Conservation (phyloP, 2,113 vertebrate genomes). For the Gymnocephalus cernua region DNA sequence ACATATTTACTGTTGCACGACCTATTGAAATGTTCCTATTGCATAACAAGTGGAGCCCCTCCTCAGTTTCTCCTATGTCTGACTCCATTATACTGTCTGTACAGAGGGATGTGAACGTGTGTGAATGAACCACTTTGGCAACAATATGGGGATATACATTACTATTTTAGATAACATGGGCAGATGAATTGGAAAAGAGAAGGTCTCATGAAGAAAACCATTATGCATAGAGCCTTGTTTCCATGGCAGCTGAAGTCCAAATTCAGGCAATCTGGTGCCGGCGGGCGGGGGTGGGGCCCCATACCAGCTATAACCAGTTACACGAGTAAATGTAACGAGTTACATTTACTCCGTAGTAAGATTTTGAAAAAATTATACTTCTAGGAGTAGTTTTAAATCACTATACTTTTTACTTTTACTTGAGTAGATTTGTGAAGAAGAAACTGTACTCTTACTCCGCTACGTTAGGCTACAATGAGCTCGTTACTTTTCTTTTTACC, state of each 20-base stretch:
- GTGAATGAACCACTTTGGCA: not conserved
- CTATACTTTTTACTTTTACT: no score
- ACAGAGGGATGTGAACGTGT: not conserved
- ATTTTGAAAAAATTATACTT: no score
- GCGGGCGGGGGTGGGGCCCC: constrained; percentile 26
- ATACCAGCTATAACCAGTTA: constrained; percentile 38
- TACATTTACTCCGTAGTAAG: no score
- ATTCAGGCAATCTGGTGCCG: constrained; percentile 32
- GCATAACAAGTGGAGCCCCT: not conserved
- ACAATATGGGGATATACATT: not conserved
- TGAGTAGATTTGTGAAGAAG: no score
- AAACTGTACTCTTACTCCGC: no score
- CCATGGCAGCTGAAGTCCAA: constrained; percentile 45
- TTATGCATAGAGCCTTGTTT: constrained; percentile 23
- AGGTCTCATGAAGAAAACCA: constrained; percentile 14
- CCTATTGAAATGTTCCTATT: constrained; percentile 9
- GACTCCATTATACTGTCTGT: not conserved
- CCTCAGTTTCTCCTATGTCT: not conserved
- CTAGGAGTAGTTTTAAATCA: no score
- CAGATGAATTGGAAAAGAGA: constrained; percentile 22
- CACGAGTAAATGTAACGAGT: no score
- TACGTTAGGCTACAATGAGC: no score
- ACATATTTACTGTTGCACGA: constrained; percentile 21
- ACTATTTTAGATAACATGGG: constrained; percentile 15
- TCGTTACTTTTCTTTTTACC: no score